phyloP scores from a whole-genome alignment of 2,888 invertebrate genomes.

The Amiota communis region DNA sequence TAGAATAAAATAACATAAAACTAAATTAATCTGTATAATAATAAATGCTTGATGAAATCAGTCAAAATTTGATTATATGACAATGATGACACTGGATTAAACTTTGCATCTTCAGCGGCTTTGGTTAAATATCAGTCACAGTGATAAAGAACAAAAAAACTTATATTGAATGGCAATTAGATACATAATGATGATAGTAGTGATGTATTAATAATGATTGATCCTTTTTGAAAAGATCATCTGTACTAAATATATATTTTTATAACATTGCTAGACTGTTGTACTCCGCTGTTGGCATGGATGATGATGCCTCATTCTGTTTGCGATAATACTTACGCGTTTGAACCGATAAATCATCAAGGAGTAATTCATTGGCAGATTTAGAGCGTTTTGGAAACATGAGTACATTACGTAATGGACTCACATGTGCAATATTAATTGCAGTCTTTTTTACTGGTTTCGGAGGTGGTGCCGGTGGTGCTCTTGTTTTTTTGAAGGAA shows the following conservation, averaged over 20 bases:
- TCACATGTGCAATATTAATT: conserved; percentile 53
- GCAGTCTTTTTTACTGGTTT: conserved; percentile 33
- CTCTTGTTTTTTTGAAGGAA: conserved; percentile 57
- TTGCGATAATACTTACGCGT: conserved; percentile 66
- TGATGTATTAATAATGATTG: neutral
- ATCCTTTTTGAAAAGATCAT: neutral
- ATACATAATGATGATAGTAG: too few species aligned
- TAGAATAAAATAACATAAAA: conserved; percentile 6
- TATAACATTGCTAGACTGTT: conserved; percentile 23
- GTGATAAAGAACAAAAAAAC: neutral
- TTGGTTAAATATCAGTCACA: conserved; percentile 23
- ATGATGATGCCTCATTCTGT: conserved; percentile 29
- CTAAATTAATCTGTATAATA: conserved; percentile 3
- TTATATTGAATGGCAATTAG: conserved; percentile 5
- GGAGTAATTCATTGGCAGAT: conserved; percentile 67
- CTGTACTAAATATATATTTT: neutral
- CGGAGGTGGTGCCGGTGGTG: conserved; percentile 52
- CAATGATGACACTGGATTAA: conserved; percentile 17
- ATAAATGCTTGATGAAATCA: conserved; percentile 12
- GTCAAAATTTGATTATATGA: neutral
- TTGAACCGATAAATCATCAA: conserved; percentile 66
- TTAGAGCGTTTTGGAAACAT: conserved; percentile 66
- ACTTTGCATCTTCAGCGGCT: neutral
- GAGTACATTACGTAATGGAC: conserved; percentile 54
- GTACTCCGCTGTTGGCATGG: neutral